Percentiles rank a stretch among this genome's conserved stretches.
These are phyloP conservation scores for Notiomystis cincta DNA, from an alignment of 2,113 vertebrate genomes.

Conservation along the genomic window DNA sequence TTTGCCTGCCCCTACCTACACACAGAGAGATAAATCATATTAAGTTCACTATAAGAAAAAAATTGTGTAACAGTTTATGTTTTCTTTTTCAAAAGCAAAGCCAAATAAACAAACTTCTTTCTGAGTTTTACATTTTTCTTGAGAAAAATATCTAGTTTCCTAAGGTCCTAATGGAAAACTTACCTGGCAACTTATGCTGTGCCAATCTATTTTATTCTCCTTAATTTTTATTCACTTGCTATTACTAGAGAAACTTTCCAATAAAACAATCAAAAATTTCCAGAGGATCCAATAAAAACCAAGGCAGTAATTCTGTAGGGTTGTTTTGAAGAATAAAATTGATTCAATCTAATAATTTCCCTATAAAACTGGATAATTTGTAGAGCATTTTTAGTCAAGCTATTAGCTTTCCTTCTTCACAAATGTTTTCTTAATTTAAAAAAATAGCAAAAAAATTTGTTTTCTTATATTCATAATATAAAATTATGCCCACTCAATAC, in stretches of 20 bases:
- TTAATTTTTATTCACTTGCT: background rate
- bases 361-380: background rate
- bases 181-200: background rate
- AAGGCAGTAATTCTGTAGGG: accelerated
- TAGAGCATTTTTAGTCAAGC: background rate
- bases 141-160: background rate
- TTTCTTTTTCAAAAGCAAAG: background rate
- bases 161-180: background rate
- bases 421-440: background rate
- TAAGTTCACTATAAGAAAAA: background rate
- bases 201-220: background rate
- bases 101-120: background rate
- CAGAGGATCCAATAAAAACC: background rate
- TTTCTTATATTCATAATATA: conserved; percentile 10
- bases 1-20: accelerated
- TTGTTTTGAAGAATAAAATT: background rate
- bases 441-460: background rate
- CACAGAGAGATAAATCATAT: background rate
- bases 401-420: background rate
- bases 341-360: background rate
- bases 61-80: background rate
- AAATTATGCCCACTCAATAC: background rate
- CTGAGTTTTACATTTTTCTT: background rate
- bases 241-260: background rate
- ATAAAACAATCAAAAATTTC: background rate